These are phyloP conservation scores for Salvelinus sp. DNA, from an alignment of 2,113 vertebrate species.

Conservation along the genomic window DNA sequence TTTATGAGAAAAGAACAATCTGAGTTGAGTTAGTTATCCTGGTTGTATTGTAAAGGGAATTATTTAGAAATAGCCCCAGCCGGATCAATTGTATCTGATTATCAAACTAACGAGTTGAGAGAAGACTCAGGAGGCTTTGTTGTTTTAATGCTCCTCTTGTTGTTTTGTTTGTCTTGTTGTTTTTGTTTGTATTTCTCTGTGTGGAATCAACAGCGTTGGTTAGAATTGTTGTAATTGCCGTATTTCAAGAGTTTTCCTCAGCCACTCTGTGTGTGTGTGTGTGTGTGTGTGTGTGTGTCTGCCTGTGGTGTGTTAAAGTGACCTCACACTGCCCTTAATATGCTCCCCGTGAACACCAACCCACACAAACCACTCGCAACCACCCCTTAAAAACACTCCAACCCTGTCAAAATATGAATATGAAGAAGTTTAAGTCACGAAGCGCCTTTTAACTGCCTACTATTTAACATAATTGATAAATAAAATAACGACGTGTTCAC, in stretches of 20 bases:
- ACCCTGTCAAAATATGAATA: slow-evolving; percentile 37
- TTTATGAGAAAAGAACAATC: slow-evolving; percentile 35
- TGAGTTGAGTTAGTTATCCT: slow-evolving; percentile 36
- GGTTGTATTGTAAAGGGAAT: slow-evolving; percentile 70
- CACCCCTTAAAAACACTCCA: not conserved
- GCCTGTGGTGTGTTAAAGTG: not conserved
- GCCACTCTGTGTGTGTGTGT: not conserved
- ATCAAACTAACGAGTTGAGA: slow-evolving; percentile 56
- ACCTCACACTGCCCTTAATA: not conserved
- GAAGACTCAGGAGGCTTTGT: slow-evolving; percentile 59
- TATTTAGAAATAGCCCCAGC: slow-evolving; percentile 65
- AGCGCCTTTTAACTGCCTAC: not conserved
- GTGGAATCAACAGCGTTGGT: slow-evolving; percentile 24
- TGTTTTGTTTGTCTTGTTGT: slow-evolving; percentile 27
- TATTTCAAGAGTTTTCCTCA: slow-evolving; percentile 47
- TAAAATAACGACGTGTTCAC: slow-evolving; percentile 34
- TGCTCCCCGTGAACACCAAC: not conserved
- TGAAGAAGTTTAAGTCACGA: slow-evolving; percentile 44
- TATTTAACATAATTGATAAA: slow-evolving; percentile 49
- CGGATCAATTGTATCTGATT: slow-evolving; percentile 73
- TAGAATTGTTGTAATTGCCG: slow-evolving; percentile 64
- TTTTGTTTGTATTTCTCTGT: slow-evolving; percentile 4
- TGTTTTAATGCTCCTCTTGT: slow-evolving; percentile 43
- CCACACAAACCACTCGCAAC: slow-evolving; percentile 9
- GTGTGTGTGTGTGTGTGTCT: not conserved